phyloP scores from a whole-genome alignment of 2,797 vertebrate species.

The Brotula barbata region DNA sequence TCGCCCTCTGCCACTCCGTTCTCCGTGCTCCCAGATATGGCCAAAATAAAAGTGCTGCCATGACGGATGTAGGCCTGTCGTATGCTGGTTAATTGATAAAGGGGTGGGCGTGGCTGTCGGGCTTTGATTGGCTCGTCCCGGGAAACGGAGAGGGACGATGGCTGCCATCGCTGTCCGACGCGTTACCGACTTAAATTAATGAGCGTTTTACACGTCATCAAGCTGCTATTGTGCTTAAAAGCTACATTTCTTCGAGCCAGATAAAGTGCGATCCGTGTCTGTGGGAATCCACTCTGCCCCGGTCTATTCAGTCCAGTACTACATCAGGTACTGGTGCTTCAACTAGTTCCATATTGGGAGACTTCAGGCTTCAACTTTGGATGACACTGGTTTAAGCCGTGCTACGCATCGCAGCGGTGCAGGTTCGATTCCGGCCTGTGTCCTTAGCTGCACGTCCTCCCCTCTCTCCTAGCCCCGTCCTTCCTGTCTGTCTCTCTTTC shows the following conservation, averaged over 20 bases:
- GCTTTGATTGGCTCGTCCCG: constrained; percentile 51
- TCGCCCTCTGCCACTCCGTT: constrained; percentile 75
- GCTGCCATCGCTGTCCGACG: constrained; percentile 14
- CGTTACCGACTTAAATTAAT: constrained; percentile 20
- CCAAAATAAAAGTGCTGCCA: constrained; percentile 66
- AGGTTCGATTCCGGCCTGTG: too few species aligned
- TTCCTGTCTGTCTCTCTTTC: too few species aligned
- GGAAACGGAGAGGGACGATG: constrained; percentile 39
- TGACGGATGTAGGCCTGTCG: constrained; percentile 73
- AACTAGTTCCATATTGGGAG: neutral
- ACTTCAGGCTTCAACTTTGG: too few species aligned
- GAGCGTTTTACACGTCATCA: constrained; percentile 45
- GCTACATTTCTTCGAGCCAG: constrained; percentile 32
- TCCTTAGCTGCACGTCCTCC: too few species aligned
- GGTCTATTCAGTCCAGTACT: constrained; percentile 2
- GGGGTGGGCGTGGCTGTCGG: constrained; percentile 35
- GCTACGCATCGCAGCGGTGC: too few species aligned
- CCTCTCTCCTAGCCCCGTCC: too few species aligned
- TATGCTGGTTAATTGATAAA: constrained; percentile 62
- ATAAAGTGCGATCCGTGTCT: constrained; percentile 1
- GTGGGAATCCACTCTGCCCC: constrained; percentile 9
- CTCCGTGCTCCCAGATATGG: constrained; percentile 74
- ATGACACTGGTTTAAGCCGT: too few species aligned
- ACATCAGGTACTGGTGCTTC: neutral
- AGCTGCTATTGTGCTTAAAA: constrained; percentile 34